phyloP scores from a whole-genome alignment of 2,797 vertebrate species.

The Cryptoprocta ferox region DNA sequence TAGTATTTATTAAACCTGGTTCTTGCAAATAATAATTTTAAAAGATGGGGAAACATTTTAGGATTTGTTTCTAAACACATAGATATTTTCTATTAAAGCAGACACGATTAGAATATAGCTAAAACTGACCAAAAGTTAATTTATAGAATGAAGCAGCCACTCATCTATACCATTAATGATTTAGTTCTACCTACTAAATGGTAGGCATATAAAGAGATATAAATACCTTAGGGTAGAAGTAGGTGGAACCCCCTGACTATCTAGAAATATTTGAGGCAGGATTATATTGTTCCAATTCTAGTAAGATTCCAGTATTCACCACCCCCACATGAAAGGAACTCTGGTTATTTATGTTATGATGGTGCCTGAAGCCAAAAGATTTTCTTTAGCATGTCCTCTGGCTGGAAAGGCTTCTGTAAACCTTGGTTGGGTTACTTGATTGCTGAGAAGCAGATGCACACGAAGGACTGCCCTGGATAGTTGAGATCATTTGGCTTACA shows the following conservation, averaged over 20 bases:
- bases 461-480: not conserved
- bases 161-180: not conserved
- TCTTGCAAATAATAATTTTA: constrained; percentile 60
- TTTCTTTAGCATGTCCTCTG: not conserved
- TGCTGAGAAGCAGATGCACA: constrained; percentile 57
- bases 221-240: not conserved
- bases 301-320: not conserved
- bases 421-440: constrained; percentile 46
- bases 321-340: not conserved
- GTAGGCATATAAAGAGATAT: not conserved
- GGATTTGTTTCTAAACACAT: constrained; percentile 69
- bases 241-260: not conserved
- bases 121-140: constrained; percentile 29
- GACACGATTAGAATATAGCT: constrained; percentile 45
- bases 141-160: constrained; percentile 34
- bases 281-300: constrained; percentile 26
- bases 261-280: not conserved
- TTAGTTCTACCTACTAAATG: not conserved
- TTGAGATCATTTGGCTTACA: constrained; percentile 63
- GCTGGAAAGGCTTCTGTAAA: constrained; percentile 25
- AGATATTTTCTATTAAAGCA: constrained; percentile 62
- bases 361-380: constrained; percentile 4
- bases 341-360: constrained; percentile 26
- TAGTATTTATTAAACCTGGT: constrained; percentile 57
- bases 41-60: constrained; percentile 53